Base-by-base conservation (phyloP, 2,888 invertebrate species). In the Dicranocentrus wangi region DNA sequence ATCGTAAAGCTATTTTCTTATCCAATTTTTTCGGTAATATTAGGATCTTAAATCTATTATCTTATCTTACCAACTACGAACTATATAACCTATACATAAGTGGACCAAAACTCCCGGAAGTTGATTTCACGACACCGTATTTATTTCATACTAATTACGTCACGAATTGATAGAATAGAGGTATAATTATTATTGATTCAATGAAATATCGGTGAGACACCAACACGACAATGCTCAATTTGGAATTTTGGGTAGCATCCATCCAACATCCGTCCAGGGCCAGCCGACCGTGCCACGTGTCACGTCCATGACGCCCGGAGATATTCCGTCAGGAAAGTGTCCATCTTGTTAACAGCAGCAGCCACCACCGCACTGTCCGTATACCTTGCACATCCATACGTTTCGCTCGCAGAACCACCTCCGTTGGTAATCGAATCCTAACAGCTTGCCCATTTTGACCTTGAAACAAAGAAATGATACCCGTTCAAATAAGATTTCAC, bases 361-460 rank as follows among this genome's bases (percentile, higher is more conserved):
- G 8, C 77, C 77, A 68, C 85, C 85, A 65, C 86, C 86, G 69
- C 85, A 85, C 72, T 85, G 85, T 39, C 86, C 86, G 53, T 86
- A 86, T 5, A 85, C 86, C 82, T 86, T 81, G 63, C 85, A 85
- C 83, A 85, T 82, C 84, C 85, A 86, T 23, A 85, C 85, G 70
- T 86, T 86, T 0, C 86, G 82, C 65, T 86, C 86, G 65, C 86
- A 86, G 61, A 85, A 86, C 86, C 86, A 86, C 19, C 85, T 76
- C n/a, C 86, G 81, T 77, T 86, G 86, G 69, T 86, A 86, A 71
- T 86, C 86, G 65, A 83, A 84, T 5, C 86, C 86, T 1, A 85
- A 58, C 19, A 86, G 83, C 55, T 85, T 86, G 39, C 86, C 86
- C 85, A 86, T 86, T 76, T 86, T 85, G 2, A 83, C 79, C 71